Evolutionary conservation across 1,140 invertebrate genomes (phyloP), one percentile per base, ranked within the genome.

Genomic region (Bactericera cockerelli): DNA sequence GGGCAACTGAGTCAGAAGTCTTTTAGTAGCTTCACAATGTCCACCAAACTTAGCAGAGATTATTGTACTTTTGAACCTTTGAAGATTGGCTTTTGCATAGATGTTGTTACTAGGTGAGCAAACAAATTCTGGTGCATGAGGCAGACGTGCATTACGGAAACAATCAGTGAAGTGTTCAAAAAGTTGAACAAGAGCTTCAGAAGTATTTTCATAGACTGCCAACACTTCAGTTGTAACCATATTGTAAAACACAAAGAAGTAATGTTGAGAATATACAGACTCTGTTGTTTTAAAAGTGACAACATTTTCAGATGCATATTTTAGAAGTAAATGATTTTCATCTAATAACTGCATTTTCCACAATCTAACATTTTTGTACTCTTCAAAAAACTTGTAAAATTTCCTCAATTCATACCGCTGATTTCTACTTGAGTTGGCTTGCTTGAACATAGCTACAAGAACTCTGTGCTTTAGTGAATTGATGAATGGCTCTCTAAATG

Each of bases 261-360:
- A 90, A 38, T 84, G 87, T 67, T 87, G 88, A 36, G 81, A 80
- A 70, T 80, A 87, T 62, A 81, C 87, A 1, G 89, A 87, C 72
- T 94, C 89, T 1, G 77, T 77, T 1, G 83, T 80, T 70, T 86
- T 81, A 53, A 91, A 72, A 0, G 89, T 92, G 0, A 91, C 88
- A 1, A 92, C 87, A 67, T 93, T 89, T 73, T 93, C 89, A 65
- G 82, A 88, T 0, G 90, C 88, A 73, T 94, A 98, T 72, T 96
- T 93, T 26, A 98, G 82, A 10, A 98, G 74, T 11, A 98, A 73
- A 70, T 95, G 87, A 70, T 91, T 81, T 68, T 90, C 89, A 72
- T 97, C 92, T 11, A 98, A 69, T 14, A 98, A 70, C 65, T 98
- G 94, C 88, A 97, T 95, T 73, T 97, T 98, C 86, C 92, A 95